phyloP scores from a whole-genome alignment of 1,140 invertebrate species.

The Leptopilina clavipes region DNA sequence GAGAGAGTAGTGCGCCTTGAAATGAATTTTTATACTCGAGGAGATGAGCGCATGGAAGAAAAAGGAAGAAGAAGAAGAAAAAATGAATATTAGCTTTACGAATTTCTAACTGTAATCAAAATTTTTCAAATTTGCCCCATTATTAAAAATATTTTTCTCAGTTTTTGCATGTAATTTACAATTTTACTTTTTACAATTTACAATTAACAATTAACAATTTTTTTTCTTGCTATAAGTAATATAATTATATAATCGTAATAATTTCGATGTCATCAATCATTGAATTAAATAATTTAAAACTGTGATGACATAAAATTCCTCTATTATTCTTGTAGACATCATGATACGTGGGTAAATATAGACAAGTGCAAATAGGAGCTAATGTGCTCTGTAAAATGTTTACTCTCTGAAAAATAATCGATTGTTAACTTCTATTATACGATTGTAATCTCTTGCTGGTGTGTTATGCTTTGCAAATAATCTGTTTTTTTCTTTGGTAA shows the following conservation, averaged over 20 bases:
- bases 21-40: conserved; percentile 5
- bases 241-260: no score
- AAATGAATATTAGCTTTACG: no score
- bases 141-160: no score
- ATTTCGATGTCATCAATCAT: background rate
- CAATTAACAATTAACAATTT: conserved; percentile 38
- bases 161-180: no score
- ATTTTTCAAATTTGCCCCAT: no score
- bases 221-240: no score
- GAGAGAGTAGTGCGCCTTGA: background rate
- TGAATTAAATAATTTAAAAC: background rate
- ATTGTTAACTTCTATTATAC: background rate
- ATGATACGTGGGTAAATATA: conserved; percentile 44
- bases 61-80: no score
- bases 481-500: background rate
- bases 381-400: conserved; percentile 56
- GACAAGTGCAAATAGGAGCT: conserved; percentile 49
- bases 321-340: background rate
- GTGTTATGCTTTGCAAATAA: background rate
- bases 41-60: no score
- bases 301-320: conserved; percentile 29
- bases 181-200: no score
- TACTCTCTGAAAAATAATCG: conserved; percentile 37
- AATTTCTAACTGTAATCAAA: no score
- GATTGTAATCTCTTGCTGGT: background rate